Base-by-base conservation (phyloP, 2,888 invertebrate genomes). In the Catocala fraxini region DNA sequence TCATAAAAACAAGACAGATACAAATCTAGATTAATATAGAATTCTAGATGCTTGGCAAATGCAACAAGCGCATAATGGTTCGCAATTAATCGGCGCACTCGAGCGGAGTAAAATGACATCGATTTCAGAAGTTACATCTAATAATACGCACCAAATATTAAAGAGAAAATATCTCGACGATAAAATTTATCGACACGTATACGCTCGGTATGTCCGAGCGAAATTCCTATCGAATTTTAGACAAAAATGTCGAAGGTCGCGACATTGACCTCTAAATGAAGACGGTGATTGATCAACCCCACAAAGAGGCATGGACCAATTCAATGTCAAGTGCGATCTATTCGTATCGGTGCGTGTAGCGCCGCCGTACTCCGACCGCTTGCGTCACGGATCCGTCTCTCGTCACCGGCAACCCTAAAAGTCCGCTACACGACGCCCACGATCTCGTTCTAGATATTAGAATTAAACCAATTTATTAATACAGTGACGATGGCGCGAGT, bases 251-350 rank as follows among this genome's bases (percentile, higher is more conserved):
- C 62, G 79, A 82, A 83, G 87, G 86, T 82, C 83, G 73, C 77
- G 82, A 75, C 82, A 82, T 82, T 86, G 84, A 82, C 77, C 82
- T 81, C 78, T 63, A 68, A 74, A 69, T 70, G 64, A 58, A 72
- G 67, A 64, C 69, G 58, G 63, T 77, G 79, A 77, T 79, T 79
- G 80, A 84, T 84, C 75, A 80, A 77, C 75, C 80, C 80, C 79
- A 73, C 78, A 77, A 75, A 75, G 77, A 78, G 81, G 76, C 79
- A 78, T 80, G 77, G 75, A 70, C 68, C 56, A 78, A 77, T 70
- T 79, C 85, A 87, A 86, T 86, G 85, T 85, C 87, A 86, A 83
- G 83, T 79, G 77, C 80, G 79, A 78, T 81, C 80, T 83, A 84
- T 84, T 84, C 80, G 75, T 82, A 82, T 81, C 80, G 70, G 67